Conservation (phyloP, 2,113 vertebrate species). For the cat (Felis catus) region DNA sequence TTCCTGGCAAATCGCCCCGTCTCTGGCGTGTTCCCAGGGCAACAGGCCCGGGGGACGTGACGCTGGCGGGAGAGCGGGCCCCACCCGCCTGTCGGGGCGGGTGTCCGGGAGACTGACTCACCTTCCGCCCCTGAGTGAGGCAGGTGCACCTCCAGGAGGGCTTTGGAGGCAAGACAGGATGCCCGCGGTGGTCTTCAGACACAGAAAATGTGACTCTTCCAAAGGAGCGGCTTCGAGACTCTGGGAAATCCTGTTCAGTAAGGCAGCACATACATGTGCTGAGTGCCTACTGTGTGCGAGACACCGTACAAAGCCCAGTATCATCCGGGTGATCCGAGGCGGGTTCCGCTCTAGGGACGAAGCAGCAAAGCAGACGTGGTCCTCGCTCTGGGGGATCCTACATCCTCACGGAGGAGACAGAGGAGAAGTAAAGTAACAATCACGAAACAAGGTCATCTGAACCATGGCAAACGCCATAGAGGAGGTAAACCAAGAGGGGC, state of each 20-base stretch:
- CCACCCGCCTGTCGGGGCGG: accelerated
- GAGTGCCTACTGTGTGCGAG: not conserved
- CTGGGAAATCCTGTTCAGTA: not conserved
- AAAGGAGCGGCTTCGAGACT: not conserved
- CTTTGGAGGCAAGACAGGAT: not conserved
- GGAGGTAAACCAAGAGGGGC: too few species aligned
- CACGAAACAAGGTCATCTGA: not conserved
- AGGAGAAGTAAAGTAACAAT: not conserved
- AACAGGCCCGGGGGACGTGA: not conserved
- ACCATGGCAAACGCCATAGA: too few species aligned
- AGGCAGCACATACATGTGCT: accelerated
- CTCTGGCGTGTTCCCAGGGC: not conserved
- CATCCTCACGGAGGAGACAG: not conserved
- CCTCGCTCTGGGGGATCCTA: not conserved
- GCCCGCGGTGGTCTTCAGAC: not conserved
- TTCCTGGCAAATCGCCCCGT: accelerated
- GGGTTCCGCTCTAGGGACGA: too few species aligned
- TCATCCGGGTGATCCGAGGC: not conserved
- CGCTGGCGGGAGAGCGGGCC: not conserved
- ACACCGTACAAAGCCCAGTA: not conserved
- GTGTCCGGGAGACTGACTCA: not conserved
- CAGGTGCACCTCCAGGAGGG: too few species aligned
- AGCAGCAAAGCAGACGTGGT: not conserved
- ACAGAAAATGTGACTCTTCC: not conserved
- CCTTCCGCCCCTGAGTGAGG: not conserved